Conservation (phyloP, 2,888 invertebrate genomes). For the Spisula solida region DNA sequence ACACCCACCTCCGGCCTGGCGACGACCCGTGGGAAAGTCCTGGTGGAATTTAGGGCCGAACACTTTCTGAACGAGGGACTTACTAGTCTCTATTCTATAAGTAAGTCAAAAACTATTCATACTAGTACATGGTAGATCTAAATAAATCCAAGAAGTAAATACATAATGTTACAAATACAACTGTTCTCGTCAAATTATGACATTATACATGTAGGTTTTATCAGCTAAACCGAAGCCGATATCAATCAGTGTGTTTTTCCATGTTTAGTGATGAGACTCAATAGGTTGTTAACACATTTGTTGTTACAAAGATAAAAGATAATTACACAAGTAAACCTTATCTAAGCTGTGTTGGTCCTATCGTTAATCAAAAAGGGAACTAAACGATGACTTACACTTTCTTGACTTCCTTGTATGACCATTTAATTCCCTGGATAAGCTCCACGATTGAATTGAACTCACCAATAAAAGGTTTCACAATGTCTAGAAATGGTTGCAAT, state of each 20-base stretch:
- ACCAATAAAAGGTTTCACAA: slow-evolving; percentile 69
- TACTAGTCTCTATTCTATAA: slow-evolving; percentile 66
- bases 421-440: slow-evolving; percentile 65
- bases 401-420: slow-evolving; percentile 60
- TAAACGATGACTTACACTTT: slow-evolving; percentile 63
- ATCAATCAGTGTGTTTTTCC: too few species aligned
- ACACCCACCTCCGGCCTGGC: slow-evolving; percentile 61
- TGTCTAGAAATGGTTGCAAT: slow-evolving; percentile 50
- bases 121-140: too few species aligned
- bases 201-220: too few species aligned
- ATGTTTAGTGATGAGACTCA: too few species aligned
- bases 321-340: too few species aligned
- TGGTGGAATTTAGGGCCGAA: slow-evolving; percentile 75
- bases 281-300: too few species aligned
- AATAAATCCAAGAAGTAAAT: too few species aligned
- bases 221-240: too few species aligned
- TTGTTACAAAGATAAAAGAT: too few species aligned
- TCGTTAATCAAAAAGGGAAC: neutral
- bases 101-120: neutral
- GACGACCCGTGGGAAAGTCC: slow-evolving; percentile 68
- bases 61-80: slow-evolving; percentile 69
- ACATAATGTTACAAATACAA: too few species aligned
- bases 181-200: too few species aligned
- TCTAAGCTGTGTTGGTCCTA: too few species aligned
- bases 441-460: slow-evolving; percentile 67